These are phyloP conservation scores for Propithecus deckenii DNA, from an alignment of 2,797 vertebrate species.

Conservation along the genomic window DNA sequence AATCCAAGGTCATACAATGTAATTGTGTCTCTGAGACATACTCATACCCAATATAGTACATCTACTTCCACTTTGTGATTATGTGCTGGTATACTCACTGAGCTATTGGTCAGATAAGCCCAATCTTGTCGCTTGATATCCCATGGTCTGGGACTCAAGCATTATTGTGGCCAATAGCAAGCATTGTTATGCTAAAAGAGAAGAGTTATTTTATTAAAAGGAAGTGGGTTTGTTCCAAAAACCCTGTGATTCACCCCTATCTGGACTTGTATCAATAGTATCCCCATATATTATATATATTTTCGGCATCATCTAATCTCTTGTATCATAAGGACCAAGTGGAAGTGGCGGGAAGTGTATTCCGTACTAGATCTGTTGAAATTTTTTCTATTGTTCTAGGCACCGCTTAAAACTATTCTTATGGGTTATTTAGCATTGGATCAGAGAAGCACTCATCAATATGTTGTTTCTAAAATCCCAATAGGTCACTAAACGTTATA, in stretches of 20 bases:
- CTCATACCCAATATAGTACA: neutral
- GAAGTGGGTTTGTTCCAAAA: neutral
- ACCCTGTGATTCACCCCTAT: neutral
- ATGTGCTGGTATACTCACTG: neutral
- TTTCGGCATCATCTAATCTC: neutral
- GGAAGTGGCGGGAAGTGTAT: neutral
- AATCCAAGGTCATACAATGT: neutral
- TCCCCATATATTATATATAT: neutral
- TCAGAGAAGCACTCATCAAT: neutral
- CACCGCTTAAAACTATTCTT: neutral
- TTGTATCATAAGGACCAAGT: neutral
- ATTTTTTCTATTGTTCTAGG: neutral
- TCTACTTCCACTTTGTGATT: neutral
- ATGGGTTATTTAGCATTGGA: neutral
- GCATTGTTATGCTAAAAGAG: neutral
- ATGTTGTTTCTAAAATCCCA: slow-evolving; percentile 12
- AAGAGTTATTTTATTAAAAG: neutral
- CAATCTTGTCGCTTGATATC: neutral
- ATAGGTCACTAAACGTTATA: neutral
- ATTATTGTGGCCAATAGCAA: neutral
- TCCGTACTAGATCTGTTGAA: neutral
- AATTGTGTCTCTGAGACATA: neutral
- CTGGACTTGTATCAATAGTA: neutral
- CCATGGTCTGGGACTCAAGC: neutral
- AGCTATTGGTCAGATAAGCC: neutral